Evolutionary conservation across 2,113 vertebrate species (phyloP).

Genomic region (Toxotes chatareus): DNA sequence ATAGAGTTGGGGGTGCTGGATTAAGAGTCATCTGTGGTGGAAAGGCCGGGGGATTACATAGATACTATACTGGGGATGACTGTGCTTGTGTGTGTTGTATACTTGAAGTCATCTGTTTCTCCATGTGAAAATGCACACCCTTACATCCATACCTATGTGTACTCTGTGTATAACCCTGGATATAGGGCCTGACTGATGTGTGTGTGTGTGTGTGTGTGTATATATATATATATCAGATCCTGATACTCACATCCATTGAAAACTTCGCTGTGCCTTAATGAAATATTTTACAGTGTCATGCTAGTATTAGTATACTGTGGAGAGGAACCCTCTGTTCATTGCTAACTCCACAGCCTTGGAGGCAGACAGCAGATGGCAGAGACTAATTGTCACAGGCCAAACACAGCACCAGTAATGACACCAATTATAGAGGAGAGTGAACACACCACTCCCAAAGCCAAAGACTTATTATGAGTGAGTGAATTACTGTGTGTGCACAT

Average conservation of each 20-base stretch:
- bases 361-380: constrained; percentile 62
- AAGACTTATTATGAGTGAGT: background rate
- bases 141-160: background rate
- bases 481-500: constrained; percentile 24
- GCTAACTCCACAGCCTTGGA: constrained; percentile 22
- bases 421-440: constrained; percentile 50
- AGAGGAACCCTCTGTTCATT: constrained; percentile 29
- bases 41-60: constrained; percentile 61
- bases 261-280: background rate
- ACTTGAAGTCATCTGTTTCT: constrained; percentile 34
- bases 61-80: constrained; percentile 57
- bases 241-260: background rate
- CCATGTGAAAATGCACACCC: constrained; percentile 14
- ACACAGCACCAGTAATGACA: constrained; percentile 35
- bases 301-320: background rate
- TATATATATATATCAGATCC: background rate
- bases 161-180: background rate
- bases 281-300: constrained; percentile 5
- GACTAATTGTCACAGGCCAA: constrained; percentile 54
- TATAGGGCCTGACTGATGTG: background rate
- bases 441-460: constrained; percentile 36
- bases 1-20: constrained; percentile 61
- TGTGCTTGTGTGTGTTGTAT: constrained; percentile 28
- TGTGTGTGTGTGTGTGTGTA: background rate
- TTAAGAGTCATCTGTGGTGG: constrained; percentile 63